Evolutionary conservation across 1,140 invertebrate species (phyloP), one percentile per base, ranked within the genome.

Genomic region (Neodiprion pinetum): DNA sequence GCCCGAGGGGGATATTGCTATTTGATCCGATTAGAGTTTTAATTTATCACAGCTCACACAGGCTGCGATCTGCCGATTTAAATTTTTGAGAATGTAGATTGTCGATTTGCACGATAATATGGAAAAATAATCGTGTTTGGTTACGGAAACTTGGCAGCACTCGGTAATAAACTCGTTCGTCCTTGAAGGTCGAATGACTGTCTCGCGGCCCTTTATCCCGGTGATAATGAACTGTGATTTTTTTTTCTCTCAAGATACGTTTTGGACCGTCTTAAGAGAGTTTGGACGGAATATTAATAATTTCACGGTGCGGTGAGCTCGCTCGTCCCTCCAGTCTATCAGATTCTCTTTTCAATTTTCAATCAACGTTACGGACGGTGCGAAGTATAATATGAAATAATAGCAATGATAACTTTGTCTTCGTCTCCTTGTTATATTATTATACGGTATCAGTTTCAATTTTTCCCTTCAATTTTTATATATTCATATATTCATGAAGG

Each of bases 261-360:
- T 12, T 7, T 61, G 4, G 5, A 9, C 53, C 53, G 53, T 61
- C 53, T 40, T 40, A 40, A 17, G 53, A 61, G 53, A 61, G 53
- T 12, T 17, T 61, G 11, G 28, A 17, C 53, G 53, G 11, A 17
- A 61, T 61, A 61, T 61, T 61, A 61, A 61, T 61, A 61, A 61
- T 61, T 61, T 61, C 53, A 61, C 53, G 53, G 53, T 61, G 53
- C 53, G 53, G 53, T 61, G 53, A 17, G n/a, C 11, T 17, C 11
- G 11, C 4, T 3, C 4, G 28, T 40, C 28, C 53, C 53, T 17
- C 53, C 53, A 61, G 53, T 61, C 53, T 61, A 61, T 61, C 53
- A 12, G 53, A 61, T 61, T 61, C n/a, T 61, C 53, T 61, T 61
- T 61, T 61, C 53, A 61, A 61, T 61, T 61, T 61, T 61, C 53